Evolutionary conservation across 2,113 vertebrate genomes (phyloP).

Genomic region (Pygoscelis antarcticus): DNA sequence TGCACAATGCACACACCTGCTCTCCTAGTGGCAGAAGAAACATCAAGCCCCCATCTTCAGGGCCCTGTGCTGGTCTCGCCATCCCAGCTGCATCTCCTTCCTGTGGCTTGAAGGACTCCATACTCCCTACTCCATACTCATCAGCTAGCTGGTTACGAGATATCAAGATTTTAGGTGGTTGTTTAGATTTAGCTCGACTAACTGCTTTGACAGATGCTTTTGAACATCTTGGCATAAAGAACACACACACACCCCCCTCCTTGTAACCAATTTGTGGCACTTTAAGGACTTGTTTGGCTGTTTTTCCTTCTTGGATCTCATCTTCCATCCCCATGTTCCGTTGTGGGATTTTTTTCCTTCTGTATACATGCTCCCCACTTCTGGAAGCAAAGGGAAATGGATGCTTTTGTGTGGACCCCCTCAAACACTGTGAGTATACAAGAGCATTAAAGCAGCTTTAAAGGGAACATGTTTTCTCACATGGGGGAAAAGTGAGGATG

Average conservation of each 20-base stretch:
- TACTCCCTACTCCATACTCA: neutral
- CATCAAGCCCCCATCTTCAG: neutral
- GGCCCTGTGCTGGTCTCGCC: neutral
- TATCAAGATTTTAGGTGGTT: neutral
- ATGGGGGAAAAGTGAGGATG: neutral
- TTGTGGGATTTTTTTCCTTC: neutral
- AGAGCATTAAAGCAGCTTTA: neutral
- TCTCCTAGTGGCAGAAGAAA: neutral
- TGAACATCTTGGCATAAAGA: neutral
- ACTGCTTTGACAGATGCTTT: neutral
- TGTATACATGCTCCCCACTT: neutral
- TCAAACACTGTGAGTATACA: accelerated
- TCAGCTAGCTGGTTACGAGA: neutral
- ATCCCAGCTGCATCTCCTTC: neutral
- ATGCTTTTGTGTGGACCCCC: neutral
- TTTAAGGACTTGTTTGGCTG: neutral
- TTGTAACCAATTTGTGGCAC: neutral
- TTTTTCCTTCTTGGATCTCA: neutral
- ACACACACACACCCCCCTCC: accelerated
- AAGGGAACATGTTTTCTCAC: neutral
- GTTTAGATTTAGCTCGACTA: neutral
- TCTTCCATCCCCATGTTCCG: neutral
- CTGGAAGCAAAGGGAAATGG: neutral
- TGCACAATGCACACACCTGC: neutral
- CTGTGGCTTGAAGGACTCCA: neutral